Evolutionary conservation across 37 sponge, comb jelly and placozoan species (phyloP).

Genomic region (Halisarca cf. caerulea): DNA sequence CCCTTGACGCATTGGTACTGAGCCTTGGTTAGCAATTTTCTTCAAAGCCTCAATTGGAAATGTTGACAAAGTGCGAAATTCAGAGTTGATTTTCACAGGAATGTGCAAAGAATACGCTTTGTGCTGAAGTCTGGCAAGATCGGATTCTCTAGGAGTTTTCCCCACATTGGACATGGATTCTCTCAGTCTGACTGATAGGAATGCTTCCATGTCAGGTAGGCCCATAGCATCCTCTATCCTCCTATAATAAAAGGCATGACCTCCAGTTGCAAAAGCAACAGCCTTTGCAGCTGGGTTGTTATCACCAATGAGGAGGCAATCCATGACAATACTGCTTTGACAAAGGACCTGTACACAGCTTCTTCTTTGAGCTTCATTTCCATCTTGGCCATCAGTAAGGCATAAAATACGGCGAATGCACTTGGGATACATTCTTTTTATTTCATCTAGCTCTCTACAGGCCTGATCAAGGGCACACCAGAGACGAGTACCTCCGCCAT

Average conservation of each 20-base stretch:
- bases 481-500: not conserved
- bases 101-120: no score
- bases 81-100: no score
- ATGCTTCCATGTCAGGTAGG: not conserved
- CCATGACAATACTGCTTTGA: not conserved
- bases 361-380: not conserved
- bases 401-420: conserved; percentile 11
- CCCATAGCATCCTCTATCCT: not conserved
- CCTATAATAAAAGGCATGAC: not conserved
- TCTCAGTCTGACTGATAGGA: not conserved
- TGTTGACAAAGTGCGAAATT: no score
- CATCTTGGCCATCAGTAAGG: conserved; percentile 32
- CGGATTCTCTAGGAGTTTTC: no score
- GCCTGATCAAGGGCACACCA: not conserved
- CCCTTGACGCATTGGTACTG: no score
- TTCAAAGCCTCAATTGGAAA: no score
- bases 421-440: not conserved
- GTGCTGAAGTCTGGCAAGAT: no score
- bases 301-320: not conserved
- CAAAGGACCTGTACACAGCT: not conserved
- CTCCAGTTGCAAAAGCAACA: conserved; percentile 2
- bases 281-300: not conserved
- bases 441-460: not conserved
- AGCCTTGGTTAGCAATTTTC: no score
- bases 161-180: no score